These are phyloP conservation scores for Cyclophora punctaria DNA, from an alignment of 2,888 invertebrate genomes.

Conservation along the genomic window DNA sequence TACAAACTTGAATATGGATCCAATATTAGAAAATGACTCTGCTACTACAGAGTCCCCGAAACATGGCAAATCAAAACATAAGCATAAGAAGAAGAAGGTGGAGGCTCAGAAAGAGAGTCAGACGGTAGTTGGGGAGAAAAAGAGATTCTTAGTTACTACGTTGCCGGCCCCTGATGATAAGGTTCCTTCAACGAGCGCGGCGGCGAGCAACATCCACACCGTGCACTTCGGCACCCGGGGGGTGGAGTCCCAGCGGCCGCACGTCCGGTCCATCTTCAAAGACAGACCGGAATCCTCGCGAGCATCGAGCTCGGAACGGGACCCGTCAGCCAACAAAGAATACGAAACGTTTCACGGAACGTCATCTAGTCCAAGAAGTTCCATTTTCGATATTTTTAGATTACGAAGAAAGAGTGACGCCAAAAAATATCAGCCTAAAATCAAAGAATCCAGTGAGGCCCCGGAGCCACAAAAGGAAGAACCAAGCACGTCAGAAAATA, in stretches of 20 bases:
- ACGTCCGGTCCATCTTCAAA: slow-evolving; percentile 63
- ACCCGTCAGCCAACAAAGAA: slow-evolving; percentile 47
- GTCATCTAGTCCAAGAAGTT: slow-evolving; percentile 66
- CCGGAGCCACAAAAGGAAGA: slow-evolving; percentile 52
- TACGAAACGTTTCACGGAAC: slow-evolving; percentile 71
- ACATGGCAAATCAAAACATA: slow-evolving; percentile 60
- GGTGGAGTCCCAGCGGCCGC: slow-evolving; percentile 63
- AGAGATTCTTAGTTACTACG: slow-evolving; percentile 63
- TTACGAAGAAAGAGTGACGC: slow-evolving; percentile 67
- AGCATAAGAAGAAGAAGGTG: slow-evolving; percentile 60
- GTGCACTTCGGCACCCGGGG: slow-evolving; percentile 68
- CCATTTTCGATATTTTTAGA: slow-evolving; percentile 70
- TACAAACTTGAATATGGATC: slow-evolving; percentile 51
- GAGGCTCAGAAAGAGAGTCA: slow-evolving; percentile 46
- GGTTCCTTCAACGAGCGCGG: slow-evolving; percentile 44
- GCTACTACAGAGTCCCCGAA: slow-evolving; percentile 58
- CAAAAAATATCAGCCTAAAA: slow-evolving; percentile 49
- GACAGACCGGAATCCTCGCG: slow-evolving; percentile 54
- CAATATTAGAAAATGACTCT: slow-evolving; percentile 69
- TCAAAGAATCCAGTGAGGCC: slow-evolving; percentile 45
- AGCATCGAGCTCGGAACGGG: slow-evolving; percentile 60
- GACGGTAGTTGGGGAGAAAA: slow-evolving; percentile 62
- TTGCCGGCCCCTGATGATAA: slow-evolving; percentile 51
- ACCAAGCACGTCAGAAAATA: slow-evolving; percentile 37
- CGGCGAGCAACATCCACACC: slow-evolving; percentile 61